A percentile compares a stretch with the other conserved stretches of the same genome.
Evolutionary conservation across 1,140 invertebrate genomes (phyloP).

Genomic region (Gonatopus flavifemur): DNA sequence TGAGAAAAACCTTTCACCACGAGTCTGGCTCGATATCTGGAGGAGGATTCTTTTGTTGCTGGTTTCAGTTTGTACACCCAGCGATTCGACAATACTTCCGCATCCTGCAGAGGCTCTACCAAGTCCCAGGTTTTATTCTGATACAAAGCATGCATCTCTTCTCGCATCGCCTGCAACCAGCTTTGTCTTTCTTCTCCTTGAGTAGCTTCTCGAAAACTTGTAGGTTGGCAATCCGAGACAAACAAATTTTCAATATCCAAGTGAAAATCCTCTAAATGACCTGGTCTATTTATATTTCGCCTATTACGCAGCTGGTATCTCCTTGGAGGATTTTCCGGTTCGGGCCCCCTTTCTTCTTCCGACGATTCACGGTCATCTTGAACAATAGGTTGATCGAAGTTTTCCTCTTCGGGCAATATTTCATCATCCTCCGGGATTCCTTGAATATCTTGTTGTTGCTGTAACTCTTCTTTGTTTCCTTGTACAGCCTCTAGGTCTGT

Average conservation of each 20-base stretch:
- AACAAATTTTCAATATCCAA: background rate
- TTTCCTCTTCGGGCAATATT: no score
- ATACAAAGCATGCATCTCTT: constrained; percentile 37
- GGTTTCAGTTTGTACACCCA: constrained; percentile 45
- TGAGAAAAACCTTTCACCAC: constrained; percentile 31
- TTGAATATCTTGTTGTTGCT: no score
- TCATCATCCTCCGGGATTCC: no score
- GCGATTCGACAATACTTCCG: constrained; percentile 24
- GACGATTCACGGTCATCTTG: no score
- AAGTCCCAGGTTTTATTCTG: constrained; percentile 43
- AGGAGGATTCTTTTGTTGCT: constrained; percentile 24
- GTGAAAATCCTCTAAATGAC: background rate
- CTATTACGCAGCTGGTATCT: background rate
- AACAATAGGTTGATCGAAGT: no score
- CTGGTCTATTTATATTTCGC: background rate
- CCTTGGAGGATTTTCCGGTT: no score
- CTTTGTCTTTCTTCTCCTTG: constrained; percentile 15
- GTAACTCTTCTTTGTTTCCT: no score
- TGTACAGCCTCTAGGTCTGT: no score
- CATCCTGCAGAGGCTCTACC: constrained; percentile 28
- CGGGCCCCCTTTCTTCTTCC: no score
- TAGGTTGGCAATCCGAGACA: background rate
- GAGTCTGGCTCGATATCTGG: constrained; percentile 16
- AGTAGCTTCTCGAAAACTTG: constrained; percentile 32
- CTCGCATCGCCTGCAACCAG: constrained; percentile 43